These are phyloP conservation scores for Polyergus mexicanus DNA, from an alignment of 1,140 invertebrate genomes.

Conservation along the genomic window DNA sequence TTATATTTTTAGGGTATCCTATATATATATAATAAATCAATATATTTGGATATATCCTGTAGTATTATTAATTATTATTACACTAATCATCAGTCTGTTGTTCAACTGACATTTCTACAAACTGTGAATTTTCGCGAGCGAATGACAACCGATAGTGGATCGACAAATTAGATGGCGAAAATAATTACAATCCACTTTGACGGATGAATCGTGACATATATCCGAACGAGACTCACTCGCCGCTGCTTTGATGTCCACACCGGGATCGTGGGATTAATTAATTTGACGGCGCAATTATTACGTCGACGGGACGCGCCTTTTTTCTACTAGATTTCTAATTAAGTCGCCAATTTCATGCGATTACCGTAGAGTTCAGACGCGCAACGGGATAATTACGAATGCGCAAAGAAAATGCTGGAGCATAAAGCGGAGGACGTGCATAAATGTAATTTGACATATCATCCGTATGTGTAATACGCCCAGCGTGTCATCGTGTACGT, in stretches of 20 bases:
- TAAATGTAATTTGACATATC: slow-evolving; percentile 37
- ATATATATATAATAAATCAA: no score
- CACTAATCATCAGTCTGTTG: neutral
- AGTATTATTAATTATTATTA: slow-evolving; percentile 20
- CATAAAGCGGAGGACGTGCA: slow-evolving; percentile 4
- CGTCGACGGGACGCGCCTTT: neutral
- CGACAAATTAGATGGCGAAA: neutral
- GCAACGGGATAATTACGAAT: slow-evolving; percentile 34
- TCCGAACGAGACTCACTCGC: neutral
- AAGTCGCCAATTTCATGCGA: slow-evolving; percentile 50
- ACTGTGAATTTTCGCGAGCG: neutral
- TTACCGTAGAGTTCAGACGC: slow-evolving; percentile 21
- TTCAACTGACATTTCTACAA: neutral
- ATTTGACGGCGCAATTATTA: slow-evolving; percentile 30
- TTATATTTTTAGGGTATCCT: slow-evolving; percentile 1
- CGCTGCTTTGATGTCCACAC: slow-evolving; percentile 57
- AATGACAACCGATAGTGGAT: neutral
- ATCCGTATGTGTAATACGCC: neutral
- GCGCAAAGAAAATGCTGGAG: slow-evolving; percentile 30
- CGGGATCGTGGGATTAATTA: slow-evolving; percentile 38
- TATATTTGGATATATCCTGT: neutral
- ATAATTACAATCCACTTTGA: slow-evolving; percentile 48
- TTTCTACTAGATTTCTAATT: slow-evolving; percentile 49
- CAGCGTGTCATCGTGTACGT: neutral
- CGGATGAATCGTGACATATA: slow-evolving; percentile 55